A percentile compares a stretch with the other conserved stretches of the same genome.
Conservation (phyloP, 2,113 vertebrate genomes). For the Rattus rattus region DNA sequence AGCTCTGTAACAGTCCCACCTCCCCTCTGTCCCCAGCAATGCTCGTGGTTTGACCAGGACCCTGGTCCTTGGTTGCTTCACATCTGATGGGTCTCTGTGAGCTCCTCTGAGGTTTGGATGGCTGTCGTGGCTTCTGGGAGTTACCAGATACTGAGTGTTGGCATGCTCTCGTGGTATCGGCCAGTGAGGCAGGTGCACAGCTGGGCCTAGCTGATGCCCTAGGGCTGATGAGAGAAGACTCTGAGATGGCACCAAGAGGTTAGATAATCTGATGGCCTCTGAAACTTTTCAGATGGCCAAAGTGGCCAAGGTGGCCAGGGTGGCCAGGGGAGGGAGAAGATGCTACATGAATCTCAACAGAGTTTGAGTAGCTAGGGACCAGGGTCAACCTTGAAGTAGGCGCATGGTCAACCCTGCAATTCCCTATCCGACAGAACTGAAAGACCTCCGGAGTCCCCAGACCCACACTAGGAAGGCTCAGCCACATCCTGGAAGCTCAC, state of each 20-base stretch:
- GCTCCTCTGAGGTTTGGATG: background rate
- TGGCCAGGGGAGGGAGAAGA: background rate
- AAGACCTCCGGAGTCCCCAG: background rate
- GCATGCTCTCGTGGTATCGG: background rate
- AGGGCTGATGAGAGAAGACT: background rate
- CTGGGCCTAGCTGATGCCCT: background rate
- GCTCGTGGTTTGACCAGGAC: background rate
- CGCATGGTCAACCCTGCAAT: accelerated
- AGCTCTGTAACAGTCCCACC: background rate
- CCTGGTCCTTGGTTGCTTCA: background rate
- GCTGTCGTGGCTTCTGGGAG: background rate
- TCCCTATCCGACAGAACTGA: accelerated
- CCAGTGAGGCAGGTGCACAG: too few relatives aligned
- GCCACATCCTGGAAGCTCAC: accelerated
- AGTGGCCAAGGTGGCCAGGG: background rate
- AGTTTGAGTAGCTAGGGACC: background rate
- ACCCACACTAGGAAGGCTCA: too few relatives aligned
- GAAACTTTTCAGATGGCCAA: background rate
- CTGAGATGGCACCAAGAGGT: background rate
- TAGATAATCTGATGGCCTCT: background rate
- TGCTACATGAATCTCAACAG: background rate
- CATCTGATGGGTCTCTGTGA: background rate
- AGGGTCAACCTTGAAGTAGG: too few relatives aligned
- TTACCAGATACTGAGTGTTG: background rate
- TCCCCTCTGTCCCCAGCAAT: background rate